Base-by-base conservation (phyloP, 2,888 invertebrate genomes). In the Abrostola triplasia region DNA sequence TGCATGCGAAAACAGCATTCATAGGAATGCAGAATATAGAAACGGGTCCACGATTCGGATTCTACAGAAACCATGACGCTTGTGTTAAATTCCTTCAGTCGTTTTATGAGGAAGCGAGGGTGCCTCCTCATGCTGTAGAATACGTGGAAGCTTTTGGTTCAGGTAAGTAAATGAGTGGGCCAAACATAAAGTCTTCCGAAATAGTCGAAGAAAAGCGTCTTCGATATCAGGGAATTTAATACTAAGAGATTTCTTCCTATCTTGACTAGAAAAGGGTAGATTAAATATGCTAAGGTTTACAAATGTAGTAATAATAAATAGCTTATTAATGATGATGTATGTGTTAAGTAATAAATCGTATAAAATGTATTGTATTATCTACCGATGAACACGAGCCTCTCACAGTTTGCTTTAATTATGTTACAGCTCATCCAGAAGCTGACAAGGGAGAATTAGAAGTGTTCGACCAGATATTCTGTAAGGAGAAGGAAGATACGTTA, bases 121-220 rank as follows among this genome's bases (percentile, higher is more conserved):
- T 98, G 6, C 92, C 96, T 56, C 97, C 98, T 0, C 84, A 90
- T 8, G 90, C 93, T 0, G 95, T 98, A 10, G 95, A 96, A 68
- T 98, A 96, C 84, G 95, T 98, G 0, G 98, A 98, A 90, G 97
- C 98, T 42, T 98, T 98, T 80, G 97, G 97, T 67, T 96, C 97
- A 67, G 97, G 97, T 91, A 83, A 40, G n/a, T 47, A 37, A 9
- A 37, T 52, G n/a, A 1, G 24, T 5, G 12, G 36, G n/a, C 4
- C 11, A n/a, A n/a, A n/a, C 36, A 5, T 54, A 35, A 36, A 44
- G n/a, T n/a, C n/a, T n/a, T n/a, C n/a, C n/a, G n/a, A n/a, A n/a
- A n/a, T n/a, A n/a, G n/a, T n/a, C n/a, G n/a, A n/a, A n/a, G n/a
- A n/a, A n/a, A n/a, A n/a, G n/a, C n/a, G n/a, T n/a, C n/a, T n/a